Percentiles rank a stretch among this genome's conserved stretches.
Evolutionary conservation across 2,888 invertebrate genomes (phyloP).

Genomic region (Eutolmus rufibarbis): DNA sequence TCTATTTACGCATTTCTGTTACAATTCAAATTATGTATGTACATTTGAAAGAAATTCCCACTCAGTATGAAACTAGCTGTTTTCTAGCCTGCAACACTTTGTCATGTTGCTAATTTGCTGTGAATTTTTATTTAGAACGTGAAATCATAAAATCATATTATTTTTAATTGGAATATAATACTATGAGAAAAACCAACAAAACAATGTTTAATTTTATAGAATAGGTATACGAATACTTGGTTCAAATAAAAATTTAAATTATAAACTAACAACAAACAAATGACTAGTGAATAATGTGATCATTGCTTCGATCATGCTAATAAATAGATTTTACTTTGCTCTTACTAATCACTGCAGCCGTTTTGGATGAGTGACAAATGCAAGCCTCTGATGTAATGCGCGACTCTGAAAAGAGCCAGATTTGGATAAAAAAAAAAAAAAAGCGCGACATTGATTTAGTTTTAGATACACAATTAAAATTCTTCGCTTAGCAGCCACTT

Average conservation of each 20-base stretch:
- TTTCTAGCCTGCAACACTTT: background rate
- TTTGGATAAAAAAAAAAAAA: background rate
- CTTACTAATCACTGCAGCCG: background rate
- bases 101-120: background rate
- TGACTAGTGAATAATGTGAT: background rate
- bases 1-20: background rate
- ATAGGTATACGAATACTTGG: too few relatives aligned
- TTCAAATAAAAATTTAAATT: too few relatives aligned
- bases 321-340: background rate
- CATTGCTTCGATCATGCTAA: background rate
- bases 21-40: background rate
- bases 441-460: background rate
- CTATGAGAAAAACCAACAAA: background rate
- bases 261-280: too few relatives aligned
- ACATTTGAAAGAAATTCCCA: background rate
- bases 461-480: background rate
- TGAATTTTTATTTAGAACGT: background rate
- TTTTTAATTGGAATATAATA: background rate
- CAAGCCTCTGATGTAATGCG: background rate
- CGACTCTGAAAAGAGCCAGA: background rate
- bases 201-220: too few relatives aligned
- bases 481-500: background rate
- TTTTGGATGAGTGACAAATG: background rate
- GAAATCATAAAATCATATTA: background rate
- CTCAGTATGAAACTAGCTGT: background rate